Conservation (phyloP, 2,888 invertebrate genomes). For the Caenorhabditis drosophilae region DNA sequence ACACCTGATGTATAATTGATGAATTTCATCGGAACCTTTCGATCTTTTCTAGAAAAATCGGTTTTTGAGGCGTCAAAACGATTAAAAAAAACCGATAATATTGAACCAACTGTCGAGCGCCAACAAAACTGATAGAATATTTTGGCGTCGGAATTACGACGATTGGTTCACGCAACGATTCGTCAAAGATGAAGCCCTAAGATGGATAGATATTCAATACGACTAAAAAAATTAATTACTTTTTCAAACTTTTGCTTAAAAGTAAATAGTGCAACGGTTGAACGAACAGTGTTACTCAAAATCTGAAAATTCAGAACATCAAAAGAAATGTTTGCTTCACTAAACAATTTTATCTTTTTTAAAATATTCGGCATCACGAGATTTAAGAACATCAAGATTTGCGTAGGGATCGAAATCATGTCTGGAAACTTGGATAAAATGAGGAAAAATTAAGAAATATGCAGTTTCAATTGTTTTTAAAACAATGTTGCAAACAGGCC, state of each 20-base stretch:
- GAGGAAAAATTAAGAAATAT: too few relatives aligned
- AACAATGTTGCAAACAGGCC: too few relatives aligned
- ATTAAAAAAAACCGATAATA: conserved; percentile 1
- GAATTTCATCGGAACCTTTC: neutral
- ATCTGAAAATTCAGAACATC: neutral
- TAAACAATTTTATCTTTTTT: conserved; percentile 5
- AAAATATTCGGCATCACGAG: conserved; percentile 3
- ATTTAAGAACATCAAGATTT: neutral
- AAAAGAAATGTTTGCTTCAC: neutral
- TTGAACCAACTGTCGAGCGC: neutral
- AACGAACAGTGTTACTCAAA: conserved; percentile 6
- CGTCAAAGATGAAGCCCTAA: neutral
- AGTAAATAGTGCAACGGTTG: neutral
- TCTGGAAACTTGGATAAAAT: too few relatives aligned
- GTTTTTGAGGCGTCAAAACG: neutral
- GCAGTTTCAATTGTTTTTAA: too few relatives aligned
- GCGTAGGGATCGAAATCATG: conserved; percentile 3
- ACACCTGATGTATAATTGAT: conserved; percentile 5
- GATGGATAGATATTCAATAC: neutral
- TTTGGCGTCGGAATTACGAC: neutral
- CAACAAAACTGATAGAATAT: neutral
- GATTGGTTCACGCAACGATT: neutral
- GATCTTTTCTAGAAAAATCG: neutral
- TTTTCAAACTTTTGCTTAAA: neutral
- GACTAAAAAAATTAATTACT: neutral